Percentiles rank a stretch among this genome's conserved stretches.
phyloP scores from a whole-genome alignment of 2,113 vertebrate species.

The Epinephelus moara region DNA sequence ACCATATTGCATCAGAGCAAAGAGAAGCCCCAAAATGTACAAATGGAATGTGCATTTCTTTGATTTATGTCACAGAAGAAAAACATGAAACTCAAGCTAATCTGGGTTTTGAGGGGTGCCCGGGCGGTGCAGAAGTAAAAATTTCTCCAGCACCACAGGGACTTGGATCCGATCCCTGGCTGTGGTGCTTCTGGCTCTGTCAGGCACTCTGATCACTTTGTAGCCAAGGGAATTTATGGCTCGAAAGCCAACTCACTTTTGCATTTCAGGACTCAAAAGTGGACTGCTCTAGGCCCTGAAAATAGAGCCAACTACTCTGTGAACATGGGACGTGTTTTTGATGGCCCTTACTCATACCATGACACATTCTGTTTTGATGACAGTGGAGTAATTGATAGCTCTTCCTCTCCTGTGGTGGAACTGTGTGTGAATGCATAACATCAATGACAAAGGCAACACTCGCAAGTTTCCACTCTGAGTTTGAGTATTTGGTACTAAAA shows the following conservation, averaged over 20 bases:
- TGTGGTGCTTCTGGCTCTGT: slow-evolving; percentile 20
- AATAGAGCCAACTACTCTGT: background rate
- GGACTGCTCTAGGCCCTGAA: background rate
- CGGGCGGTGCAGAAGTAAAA: background rate
- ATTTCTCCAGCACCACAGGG: slow-evolving; percentile 27
- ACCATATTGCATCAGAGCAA: background rate
- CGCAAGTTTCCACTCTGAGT: background rate
- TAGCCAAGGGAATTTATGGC: slow-evolving; percentile 23
- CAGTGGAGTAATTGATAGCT: background rate
- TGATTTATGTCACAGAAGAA: slow-evolving; percentile 26
- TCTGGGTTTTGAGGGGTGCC: background rate
- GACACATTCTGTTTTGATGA: background rate
- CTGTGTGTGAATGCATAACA: background rate
- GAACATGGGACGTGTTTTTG: background rate
- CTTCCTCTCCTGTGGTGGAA: background rate
- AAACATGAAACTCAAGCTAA: slow-evolving; percentile 13
- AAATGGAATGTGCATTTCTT: background rate
- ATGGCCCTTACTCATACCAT: slow-evolving; percentile 13
- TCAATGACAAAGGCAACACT: background rate
- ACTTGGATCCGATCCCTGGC: slow-evolving; percentile 35
- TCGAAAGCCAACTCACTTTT: slow-evolving; percentile 31
- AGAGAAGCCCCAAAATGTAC: background rate
- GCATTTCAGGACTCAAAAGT: slow-evolving; percentile 15
- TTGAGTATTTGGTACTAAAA: background rate
- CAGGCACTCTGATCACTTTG: background rate